Base-by-base conservation (phyloP, 1,140 invertebrate genomes). In the Calephelis nemesis region DNA sequence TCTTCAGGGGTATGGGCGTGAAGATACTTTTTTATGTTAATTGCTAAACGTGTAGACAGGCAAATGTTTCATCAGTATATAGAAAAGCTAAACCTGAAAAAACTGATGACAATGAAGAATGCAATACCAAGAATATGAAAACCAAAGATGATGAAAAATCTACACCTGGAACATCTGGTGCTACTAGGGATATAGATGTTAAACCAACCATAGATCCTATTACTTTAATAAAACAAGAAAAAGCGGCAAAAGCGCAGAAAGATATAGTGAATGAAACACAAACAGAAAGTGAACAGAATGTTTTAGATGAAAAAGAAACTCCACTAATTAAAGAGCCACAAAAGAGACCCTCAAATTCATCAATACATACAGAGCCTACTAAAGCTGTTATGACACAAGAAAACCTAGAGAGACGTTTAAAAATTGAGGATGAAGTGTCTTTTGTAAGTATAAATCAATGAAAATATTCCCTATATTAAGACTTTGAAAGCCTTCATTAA, bases 41-140 rank as follows among this genome's bases (percentile, higher is more conserved):
- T 62, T 60, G 54, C 64, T 65, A 64, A 72, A 62, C 70, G 78
- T 77, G 40, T 67, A 90, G 88, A 70, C 88, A 95, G 87, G 95
- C 94, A 30, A 94, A 95, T 90, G 93, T 95, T 7, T 94, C 93
- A 72, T 82, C 90, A 62, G 79, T 90, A 15, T 89, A 89, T 68
- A 70, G 84, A 48, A 81, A 84, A 66, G 39, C 49, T 47, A 63
- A 67, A 47, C 58, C 47, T 67, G 62, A 75, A 68, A 65, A 70
- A 70, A 12, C 47, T 54, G 12, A 73, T 42, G 64, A 70, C 10
- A 62, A 7, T 1, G 66, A 68, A 40, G 63, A 71, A 13, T 7
- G 45, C 40, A 63, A 64, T 60, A 40, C 68, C 52, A 60, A 75
- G 62, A 65, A 30, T 30, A 30, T 73, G 60, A 58, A 50, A 47